Evolutionary conservation across 2,797 vertebrate genomes (phyloP), one percentile per base, ranked within the genome.

Genomic region (Hydrophis major): DNA sequence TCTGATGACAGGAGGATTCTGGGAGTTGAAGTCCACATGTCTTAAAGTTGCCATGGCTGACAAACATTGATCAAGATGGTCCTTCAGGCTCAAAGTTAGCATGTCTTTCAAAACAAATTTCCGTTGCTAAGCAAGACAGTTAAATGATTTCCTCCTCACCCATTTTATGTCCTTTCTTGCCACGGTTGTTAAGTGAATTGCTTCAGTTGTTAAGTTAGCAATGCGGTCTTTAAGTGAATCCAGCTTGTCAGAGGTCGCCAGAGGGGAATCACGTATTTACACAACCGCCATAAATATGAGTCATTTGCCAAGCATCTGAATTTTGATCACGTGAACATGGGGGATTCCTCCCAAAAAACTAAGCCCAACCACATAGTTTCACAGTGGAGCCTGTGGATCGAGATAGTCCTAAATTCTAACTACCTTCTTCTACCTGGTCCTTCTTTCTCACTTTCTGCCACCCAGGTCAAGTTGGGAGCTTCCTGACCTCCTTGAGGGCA

Each of bases 401-500:
- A 53, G 50, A 1, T 53, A 10, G 50, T 55, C 11, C 61, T 13
- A 66, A 63, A 28, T 63, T 63, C 25, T 28, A 28, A 63, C 12
- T 28, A 63, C 61, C 27, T 13, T 4, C 37, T 22, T 78, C 32
- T 4, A 78, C 18, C 3, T 42, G 69, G 6, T 22, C 37, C 20
- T 83, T 25, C 10, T 83, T 4, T 83, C 20, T 83, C 42, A 2
- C 22, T 92, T 92, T 3, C 94, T 2, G 5, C 90, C 50, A 53
- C 50, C 60, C 95, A 99, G 99, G 99, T 99, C 99, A 3, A 99
- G 99, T 93, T 99, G 99, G 99, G 99, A 99, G 97, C 99, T 99
- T 83, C 99, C 99, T 0, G 99, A 99, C 78, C 98, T 99, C 28
- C 98, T 98, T 6, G 99, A 99, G 0, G 97, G 98, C 37, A 99